Percentiles rank a stretch among this genome's conserved stretches.
phyloP scores from a whole-genome alignment of 1,140 invertebrate genomes.

The Hycleus phaleratus region DNA sequence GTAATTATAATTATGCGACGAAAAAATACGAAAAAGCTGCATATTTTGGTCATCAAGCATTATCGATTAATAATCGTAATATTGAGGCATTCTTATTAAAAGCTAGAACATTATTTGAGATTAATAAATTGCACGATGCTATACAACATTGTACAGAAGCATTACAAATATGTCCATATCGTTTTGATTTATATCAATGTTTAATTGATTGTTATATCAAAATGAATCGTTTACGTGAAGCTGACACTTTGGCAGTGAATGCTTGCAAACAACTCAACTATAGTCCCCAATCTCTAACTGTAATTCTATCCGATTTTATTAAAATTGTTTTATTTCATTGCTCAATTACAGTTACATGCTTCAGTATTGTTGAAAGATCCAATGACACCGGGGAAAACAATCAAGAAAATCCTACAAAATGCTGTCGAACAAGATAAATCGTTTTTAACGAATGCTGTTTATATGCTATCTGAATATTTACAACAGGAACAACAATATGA shows the following conservation, averaged over 20 bases:
- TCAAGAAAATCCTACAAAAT: conserved; percentile 54
- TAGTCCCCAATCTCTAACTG: conserved; percentile 60
- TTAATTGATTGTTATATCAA: conserved; percentile 63
- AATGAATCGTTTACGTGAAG: conserved; percentile 58
- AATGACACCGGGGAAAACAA: conserved; percentile 52
- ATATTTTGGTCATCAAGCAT: conserved; percentile 42
- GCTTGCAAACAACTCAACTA: conserved; percentile 63
- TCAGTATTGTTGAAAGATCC: conserved; percentile 64
- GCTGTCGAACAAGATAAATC: conserved; percentile 57
- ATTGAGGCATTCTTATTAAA: conserved; percentile 67
- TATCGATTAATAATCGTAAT: conserved; percentile 39
- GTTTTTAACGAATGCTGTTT: conserved; percentile 57
- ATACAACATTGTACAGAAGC: conserved; percentile 65
- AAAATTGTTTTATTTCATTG: background rate
- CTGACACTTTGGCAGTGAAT: conserved; percentile 57
- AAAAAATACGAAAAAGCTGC: conserved; percentile 38
- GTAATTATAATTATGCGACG: conserved; percentile 32
- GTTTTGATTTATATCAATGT: conserved; percentile 61
- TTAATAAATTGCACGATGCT: conserved; percentile 66
- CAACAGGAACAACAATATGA: conserved; percentile 54
- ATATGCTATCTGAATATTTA: conserved; percentile 55
- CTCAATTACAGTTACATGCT: conserved; percentile 38
- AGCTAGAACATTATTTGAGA: conserved; percentile 59
- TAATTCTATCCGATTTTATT: conserved; percentile 34
- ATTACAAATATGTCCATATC: conserved; percentile 48